Evolutionary conservation across 2,113 vertebrate species (phyloP).

Genomic region (Ameiurus melas): DNA sequence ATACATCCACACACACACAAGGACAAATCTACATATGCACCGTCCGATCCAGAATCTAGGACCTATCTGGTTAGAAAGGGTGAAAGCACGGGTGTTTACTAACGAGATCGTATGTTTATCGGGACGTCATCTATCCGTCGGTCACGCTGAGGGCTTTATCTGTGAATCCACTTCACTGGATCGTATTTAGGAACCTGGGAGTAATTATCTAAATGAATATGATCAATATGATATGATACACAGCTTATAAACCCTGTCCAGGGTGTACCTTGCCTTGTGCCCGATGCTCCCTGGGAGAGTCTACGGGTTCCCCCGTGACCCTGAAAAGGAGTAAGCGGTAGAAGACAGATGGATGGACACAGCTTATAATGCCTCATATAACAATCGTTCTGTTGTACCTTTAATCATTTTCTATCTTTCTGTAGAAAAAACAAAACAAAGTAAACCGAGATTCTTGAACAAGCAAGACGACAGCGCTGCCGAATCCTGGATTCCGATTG

Average conservation of each 20-base stretch:
- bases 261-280: too few species aligned
- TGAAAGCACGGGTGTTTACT: neutral
- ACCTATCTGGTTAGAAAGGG: neutral
- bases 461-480: neutral
- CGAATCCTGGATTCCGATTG: neutral
- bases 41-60: neutral
- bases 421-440: neutral
- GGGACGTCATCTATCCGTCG: neutral
- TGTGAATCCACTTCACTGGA: neutral
- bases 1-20: constrained; percentile 22
- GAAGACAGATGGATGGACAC: neutral
- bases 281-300: too few species aligned
- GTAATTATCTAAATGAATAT: neutral
- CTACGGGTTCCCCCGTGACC: too few species aligned
- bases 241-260: too few species aligned
- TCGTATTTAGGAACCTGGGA: neutral
- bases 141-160: neutral
- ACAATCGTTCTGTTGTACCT: neutral
- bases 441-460: neutral
- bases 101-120: neutral
- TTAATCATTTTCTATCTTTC: neutral
- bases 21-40: constrained; percentile 20
- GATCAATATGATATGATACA: neutral
- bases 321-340: too few species aligned
- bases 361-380: neutral